phyloP scores from a whole-genome alignment of 2,113 vertebrate species.

The Pollachius pollachius region DNA sequence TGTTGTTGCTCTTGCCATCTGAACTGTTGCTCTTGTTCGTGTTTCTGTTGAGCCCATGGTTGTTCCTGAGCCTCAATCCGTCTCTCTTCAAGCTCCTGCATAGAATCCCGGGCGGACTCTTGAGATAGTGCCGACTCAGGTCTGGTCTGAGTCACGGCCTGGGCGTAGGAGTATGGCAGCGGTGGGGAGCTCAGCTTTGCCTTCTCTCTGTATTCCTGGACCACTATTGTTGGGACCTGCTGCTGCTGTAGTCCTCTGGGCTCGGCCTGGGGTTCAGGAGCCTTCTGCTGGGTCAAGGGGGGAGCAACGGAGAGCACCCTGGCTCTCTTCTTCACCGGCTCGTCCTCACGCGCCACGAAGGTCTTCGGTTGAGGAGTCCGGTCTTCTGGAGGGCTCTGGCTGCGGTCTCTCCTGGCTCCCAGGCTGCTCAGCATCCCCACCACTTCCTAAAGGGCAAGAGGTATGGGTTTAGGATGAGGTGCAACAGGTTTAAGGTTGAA shows the following conservation, averaged over 20 bases:
- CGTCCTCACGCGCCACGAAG: conserved; percentile 50
- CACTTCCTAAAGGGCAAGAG: conserved; percentile 60
- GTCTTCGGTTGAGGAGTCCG: conserved; percentile 63
- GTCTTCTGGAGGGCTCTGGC: conserved; percentile 64
- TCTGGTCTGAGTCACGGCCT: conserved; percentile 40
- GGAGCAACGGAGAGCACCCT: conserved; percentile 8
- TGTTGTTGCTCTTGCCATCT: background rate
- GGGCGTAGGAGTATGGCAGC: conserved; percentile 35
- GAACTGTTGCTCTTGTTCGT: background rate
- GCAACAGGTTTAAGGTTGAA: no score
- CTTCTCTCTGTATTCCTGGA: conserved; percentile 60
- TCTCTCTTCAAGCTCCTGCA: background rate
- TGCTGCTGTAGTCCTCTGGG: background rate
- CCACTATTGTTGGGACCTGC: conserved; percentile 61
- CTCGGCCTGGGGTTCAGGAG: conserved; percentile 5
- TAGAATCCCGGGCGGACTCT: no score
- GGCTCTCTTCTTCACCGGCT: conserved; percentile 17
- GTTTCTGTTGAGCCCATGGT: conserved; percentile 17
- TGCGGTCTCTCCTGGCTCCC: conserved; percentile 66
- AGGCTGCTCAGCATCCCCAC: conserved; percentile 75
- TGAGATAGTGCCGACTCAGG: conserved; percentile 12
- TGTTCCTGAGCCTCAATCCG: conserved; percentile 22
- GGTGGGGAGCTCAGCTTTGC: conserved; percentile 35
- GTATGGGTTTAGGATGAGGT: background rate
- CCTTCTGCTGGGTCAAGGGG: background rate